Conservation (phyloP, 1,140 invertebrate genomes). For the Rhagoletis zephyria region DNA sequence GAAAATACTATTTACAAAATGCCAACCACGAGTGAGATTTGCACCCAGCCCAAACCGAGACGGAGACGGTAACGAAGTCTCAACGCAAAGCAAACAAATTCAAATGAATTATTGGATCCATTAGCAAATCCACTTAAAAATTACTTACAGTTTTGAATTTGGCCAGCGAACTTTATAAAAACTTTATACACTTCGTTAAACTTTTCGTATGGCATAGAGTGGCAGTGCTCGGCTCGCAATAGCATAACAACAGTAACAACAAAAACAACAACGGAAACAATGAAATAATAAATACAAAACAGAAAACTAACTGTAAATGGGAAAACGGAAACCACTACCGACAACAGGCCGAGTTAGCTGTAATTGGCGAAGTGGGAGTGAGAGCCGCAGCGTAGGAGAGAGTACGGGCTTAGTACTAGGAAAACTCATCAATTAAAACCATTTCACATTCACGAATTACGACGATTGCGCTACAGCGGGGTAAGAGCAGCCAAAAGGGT, state of each 20-base stretch:
- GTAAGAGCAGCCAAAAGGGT: constrained; percentile 6
- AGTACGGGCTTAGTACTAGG: neutral
- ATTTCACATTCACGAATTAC: constrained; percentile 32
- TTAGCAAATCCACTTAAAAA: constrained; percentile 73
- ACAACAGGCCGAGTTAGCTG: neutral
- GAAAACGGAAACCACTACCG: constrained; percentile 33
- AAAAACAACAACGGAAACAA: constrained; percentile 22
- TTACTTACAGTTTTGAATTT: constrained; percentile 53
- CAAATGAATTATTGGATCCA: constrained; percentile 73
- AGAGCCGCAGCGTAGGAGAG: neutral
- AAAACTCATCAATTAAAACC: constrained; percentile 34
- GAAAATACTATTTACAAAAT: constrained; percentile 51
- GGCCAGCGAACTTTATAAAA: constrained; percentile 50
- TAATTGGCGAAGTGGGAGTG: constrained; percentile 8
- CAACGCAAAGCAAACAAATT: constrained; percentile 35
- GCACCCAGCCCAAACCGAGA: neutral
- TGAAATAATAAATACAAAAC: constrained; percentile 41
- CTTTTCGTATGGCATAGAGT: constrained; percentile 30
- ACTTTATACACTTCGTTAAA: constrained; percentile 56
- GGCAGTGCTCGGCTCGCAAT: neutral
- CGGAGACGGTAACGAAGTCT: neutral
- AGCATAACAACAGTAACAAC: neutral
- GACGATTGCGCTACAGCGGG: neutral
- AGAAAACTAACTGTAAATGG: constrained; percentile 29
- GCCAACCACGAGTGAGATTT: neutral